phyloP scores from a whole-genome alignment of 2,113 vertebrate genomes.

The Sorex fumeus region DNA sequence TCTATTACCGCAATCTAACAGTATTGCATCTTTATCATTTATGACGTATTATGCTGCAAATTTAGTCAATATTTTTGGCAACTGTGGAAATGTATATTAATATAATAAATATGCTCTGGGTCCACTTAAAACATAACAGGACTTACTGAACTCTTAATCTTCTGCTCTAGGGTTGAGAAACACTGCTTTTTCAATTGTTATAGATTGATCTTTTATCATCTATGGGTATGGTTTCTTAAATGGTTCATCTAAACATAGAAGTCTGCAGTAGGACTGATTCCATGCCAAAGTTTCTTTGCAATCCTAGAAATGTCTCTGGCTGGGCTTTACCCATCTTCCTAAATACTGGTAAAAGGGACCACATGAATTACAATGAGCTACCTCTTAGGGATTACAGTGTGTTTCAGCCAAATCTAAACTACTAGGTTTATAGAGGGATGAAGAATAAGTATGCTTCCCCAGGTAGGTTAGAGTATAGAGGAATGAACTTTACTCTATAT shows the following conservation, averaged over 20 bases:
- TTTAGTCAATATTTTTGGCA: conserved; percentile 1
- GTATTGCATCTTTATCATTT: background rate
- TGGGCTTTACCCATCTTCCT: background rate
- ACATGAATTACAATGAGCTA: background rate
- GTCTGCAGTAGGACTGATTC: background rate
- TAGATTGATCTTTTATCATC: background rate
- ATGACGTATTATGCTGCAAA: background rate
- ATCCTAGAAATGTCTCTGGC: background rate
- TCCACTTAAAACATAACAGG: background rate
- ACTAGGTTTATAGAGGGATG: background rate
- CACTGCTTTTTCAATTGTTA: background rate
- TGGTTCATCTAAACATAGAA: background rate
- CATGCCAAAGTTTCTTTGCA: background rate
- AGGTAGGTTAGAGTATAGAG: background rate
- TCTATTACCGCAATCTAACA: background rate
- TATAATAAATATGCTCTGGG: background rate
- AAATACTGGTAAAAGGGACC: conserved; percentile 16
- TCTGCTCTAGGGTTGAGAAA: background rate
- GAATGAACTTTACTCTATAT: background rate
- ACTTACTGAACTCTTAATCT: background rate
- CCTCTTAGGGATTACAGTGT: background rate
- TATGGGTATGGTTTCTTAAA: background rate
- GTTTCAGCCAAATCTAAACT: too few relatives aligned
- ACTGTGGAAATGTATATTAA: background rate
- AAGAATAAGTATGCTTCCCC: background rate